Base-by-base conservation (phyloP, 1,140 invertebrate genomes). In the Temnothorax longispinosus region DNA sequence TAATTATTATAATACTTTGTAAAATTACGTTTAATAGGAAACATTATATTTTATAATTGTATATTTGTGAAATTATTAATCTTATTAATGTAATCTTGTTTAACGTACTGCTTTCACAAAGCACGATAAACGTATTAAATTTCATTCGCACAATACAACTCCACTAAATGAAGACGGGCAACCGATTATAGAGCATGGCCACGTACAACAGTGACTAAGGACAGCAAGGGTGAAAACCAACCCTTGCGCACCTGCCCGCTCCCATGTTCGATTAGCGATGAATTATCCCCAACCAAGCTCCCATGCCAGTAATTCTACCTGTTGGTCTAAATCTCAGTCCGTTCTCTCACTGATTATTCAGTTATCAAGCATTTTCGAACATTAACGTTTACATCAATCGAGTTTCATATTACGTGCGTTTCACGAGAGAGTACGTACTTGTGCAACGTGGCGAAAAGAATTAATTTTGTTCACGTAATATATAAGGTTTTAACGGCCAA, bases 181-280 rank as follows among this genome's bases (percentile, higher is more conserved):
- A 67, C 60, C 76, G 89, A 92, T 93, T 90, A 92, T 89, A 88
- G 80, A 89, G 88, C 58, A 88, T 90, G 91, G 91, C 85, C 88
- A 85, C 87, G 87, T 89, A 87, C 85, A 86, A 50, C 52, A 50
- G 82, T 77, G 52, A 72, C 84, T 90, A 87, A 89, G 87, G 69
- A 89, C 64, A 75, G 80, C 88, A 89, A 93, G 90, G 90, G 86
- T 87, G 85, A 87, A 91, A 93, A 86, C 88, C 85, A 92, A 85
- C 88, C 87, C 89, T 91, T 86, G 90, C 85, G 81, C 91, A 93
- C 89, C 92, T 93, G 93, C 87, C 89, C 69, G 85, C 89, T 92
- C 91, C 88, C 92, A 92, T 91, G 87, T 93, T 93, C 91, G 91
- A 92, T 93, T 93, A 92, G 87, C 89, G 89, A 93, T 92, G 90